Percentiles rank a stretch among this genome's conserved stretches.
phyloP scores from a whole-genome alignment of 2,113 vertebrate genomes.

The Pontoporia blainvillei region DNA sequence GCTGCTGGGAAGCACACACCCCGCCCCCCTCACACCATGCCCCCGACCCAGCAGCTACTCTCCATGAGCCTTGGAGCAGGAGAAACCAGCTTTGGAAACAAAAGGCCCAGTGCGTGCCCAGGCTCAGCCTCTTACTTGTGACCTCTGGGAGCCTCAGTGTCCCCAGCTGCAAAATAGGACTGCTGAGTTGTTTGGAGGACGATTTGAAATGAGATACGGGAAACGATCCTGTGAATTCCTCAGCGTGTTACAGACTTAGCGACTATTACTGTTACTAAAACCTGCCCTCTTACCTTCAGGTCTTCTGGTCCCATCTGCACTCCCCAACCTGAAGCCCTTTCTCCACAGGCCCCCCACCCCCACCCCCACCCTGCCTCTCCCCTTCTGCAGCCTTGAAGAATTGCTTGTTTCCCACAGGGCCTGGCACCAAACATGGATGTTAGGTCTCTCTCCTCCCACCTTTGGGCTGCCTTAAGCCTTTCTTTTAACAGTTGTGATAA shows the following conservation, averaged over 20 bases:
- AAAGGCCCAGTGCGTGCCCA: not conserved
- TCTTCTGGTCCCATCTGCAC: not conserved
- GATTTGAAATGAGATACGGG: not conserved
- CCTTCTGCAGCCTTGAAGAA: not conserved
- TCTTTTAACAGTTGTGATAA: not conserved
- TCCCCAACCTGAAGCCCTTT: not conserved
- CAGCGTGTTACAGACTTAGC: not conserved
- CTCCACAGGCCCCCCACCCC: not conserved
- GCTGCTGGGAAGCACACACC: not conserved
- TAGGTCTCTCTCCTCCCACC: not conserved
- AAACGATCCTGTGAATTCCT: not conserved
- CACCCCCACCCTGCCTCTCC: too few species aligned
- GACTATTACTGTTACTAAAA: not conserved
- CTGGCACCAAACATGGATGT: not conserved
- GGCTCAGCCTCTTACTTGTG: not conserved
- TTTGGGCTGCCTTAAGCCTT: not conserved
- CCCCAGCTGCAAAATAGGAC: not conserved
- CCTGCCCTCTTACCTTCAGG: not conserved
- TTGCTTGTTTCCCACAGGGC: not conserved
- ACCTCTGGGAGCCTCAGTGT: not conserved
- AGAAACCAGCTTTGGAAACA: not conserved
- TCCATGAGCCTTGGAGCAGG: not conserved
- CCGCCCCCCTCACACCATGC: fast-evolving
- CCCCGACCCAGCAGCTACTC: not conserved
- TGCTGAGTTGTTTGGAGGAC: not conserved